Conservation (phyloP, 2,797 vertebrate genomes). For the Paedocypris micromegethes region DNA sequence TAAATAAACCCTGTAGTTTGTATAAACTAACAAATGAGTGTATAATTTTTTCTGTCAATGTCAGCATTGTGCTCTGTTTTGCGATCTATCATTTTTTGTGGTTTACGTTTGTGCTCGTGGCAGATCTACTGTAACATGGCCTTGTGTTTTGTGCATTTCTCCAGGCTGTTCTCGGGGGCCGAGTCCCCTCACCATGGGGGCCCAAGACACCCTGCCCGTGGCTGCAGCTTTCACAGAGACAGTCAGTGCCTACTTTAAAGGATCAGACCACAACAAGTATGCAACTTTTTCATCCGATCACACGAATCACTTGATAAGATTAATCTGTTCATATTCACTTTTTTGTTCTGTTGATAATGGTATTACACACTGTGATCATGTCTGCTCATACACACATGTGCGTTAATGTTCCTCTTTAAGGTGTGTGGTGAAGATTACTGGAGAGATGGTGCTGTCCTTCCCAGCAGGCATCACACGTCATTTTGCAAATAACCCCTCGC, state of each 20-base stretch:
- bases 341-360: background rate
- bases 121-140: too few species aligned
- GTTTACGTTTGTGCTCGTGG: too few species aligned
- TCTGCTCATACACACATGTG: background rate
- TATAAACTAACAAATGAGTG: too few species aligned
- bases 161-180: slow-evolving; percentile 93
- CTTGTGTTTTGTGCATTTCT: slow-evolving; percentile 38
- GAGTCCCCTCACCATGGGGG: slow-evolving; percentile 96
- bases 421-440: slow-evolving; percentile 96
- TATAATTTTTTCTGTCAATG: background rate
- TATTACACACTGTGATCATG: background rate
- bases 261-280: slow-evolving; percentile 93
- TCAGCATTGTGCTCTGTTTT: too few species aligned
- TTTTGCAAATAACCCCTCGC: slow-evolving; percentile 92
- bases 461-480: slow-evolving; percentile 96
- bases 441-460: slow-evolving; percentile 98
- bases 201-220: slow-evolving; percentile 95
- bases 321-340: too few species aligned
- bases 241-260: slow-evolving; percentile 95
- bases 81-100: too few species aligned
- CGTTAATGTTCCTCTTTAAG: slow-evolving; percentile 58
- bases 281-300: slow-evolving; percentile 43
- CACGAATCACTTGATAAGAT: background rate
- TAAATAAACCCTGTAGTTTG: too few species aligned
- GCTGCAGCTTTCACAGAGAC: slow-evolving; percentile 97